Conservation (phyloP, 2,113 vertebrate genomes). For the Chascanopsetta lugubris region DNA sequence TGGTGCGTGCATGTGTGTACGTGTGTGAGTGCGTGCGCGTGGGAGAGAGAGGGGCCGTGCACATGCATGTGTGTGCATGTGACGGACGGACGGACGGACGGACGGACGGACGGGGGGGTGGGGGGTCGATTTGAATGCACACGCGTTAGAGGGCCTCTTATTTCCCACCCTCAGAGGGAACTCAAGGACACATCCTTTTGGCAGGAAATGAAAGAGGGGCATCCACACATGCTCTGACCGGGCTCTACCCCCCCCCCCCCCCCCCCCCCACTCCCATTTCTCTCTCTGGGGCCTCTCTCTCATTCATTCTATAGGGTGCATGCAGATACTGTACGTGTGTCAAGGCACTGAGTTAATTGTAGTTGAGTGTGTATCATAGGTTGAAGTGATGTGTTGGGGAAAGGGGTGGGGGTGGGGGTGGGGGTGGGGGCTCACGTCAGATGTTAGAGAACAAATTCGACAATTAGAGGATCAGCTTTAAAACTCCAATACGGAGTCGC, state of each 20-base stretch:
- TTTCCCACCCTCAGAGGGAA: conserved; percentile 42
- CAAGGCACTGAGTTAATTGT: background rate
- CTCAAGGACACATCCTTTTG: conserved; percentile 47
- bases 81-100: no score
- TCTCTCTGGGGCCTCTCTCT: background rate
- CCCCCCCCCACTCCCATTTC: conserved; percentile 1
- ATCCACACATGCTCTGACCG: conserved; percentile 14
- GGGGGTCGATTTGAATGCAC: conserved; percentile 39
- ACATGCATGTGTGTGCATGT: conserved; percentile 12
- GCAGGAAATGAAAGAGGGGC: conserved; percentile 53
- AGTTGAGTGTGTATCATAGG: background rate
- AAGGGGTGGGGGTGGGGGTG: no score
- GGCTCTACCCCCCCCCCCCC: no score
- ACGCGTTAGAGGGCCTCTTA: conserved; percentile 31
- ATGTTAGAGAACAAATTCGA: conserved; percentile 18
- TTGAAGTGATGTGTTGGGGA: background rate
- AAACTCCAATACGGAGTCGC: background rate
- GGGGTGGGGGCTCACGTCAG: background rate
- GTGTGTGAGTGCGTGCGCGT: background rate
- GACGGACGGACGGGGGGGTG: no score
- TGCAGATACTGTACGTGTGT: conserved; percentile 10
- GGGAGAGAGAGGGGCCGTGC: background rate
- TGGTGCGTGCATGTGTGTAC: background rate
- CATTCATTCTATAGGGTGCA: conserved; percentile 4
- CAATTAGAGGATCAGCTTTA: conserved; percentile 8